Percentiles rank a stretch among this genome's conserved stretches.
Evolutionary conservation across 2,888 invertebrate species (phyloP).

Genomic region (Limnephilus marmoratus): DNA sequence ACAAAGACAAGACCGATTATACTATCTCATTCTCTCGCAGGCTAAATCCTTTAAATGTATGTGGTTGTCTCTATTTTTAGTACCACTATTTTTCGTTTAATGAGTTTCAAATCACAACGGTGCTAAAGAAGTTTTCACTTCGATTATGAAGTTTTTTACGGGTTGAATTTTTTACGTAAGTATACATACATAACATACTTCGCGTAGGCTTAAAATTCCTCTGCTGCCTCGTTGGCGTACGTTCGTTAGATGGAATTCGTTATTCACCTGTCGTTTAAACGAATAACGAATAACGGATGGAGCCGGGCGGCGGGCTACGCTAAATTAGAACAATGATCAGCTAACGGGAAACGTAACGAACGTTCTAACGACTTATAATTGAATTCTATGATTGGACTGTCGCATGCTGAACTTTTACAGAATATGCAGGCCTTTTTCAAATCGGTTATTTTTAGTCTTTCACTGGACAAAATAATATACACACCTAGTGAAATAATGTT

Average conservation of each 20-base stretch:
- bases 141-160: too few relatives aligned
- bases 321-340: neutral
- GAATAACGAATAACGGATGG: neutral
- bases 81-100: too few relatives aligned
- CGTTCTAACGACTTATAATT: conserved; percentile 2
- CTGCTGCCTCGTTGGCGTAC: neutral
- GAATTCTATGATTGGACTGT: neutral
- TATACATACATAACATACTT: neutral
- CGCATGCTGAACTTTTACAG: neutral
- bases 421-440: neutral
- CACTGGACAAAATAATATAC: too few relatives aligned
- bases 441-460: neutral
- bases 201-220: neutral
- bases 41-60: too few relatives aligned
- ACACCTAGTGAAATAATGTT: neutral
- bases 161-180: too few relatives aligned
- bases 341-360: neutral
- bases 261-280: neutral
- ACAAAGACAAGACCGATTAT: too few relatives aligned
- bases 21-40: too few relatives aligned
- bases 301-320: neutral
- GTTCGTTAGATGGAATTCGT: neutral
- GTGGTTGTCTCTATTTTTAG: too few relatives aligned
- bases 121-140: too few relatives aligned
- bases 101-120: too few relatives aligned